Evolutionary conservation across 2,888 invertebrate genomes (phyloP).

Genomic region (Orthosia incerta): DNA sequence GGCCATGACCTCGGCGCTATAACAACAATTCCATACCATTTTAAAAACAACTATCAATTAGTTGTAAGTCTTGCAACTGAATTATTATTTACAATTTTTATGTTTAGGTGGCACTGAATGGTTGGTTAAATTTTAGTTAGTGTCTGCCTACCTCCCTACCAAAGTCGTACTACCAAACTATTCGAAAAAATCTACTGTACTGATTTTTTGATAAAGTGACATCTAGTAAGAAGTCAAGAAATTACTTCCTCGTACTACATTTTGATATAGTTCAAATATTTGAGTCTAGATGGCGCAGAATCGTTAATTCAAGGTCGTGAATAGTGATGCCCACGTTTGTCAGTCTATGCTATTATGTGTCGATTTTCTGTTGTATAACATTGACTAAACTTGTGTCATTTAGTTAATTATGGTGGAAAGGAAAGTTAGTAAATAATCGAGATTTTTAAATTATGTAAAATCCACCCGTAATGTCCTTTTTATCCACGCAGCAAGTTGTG

Average conservation of each 20-base stretch:
- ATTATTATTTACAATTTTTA: too few relatives aligned
- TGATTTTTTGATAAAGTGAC: constrained; percentile 28
- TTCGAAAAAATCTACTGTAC: not conserved
- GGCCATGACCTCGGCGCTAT: too few relatives aligned
- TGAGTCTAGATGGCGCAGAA: constrained; percentile 57
- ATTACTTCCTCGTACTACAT: not conserved
- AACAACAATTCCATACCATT: too few relatives aligned
- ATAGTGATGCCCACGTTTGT: constrained; percentile 57
- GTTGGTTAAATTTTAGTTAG: not conserved
- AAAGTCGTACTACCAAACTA: not conserved
- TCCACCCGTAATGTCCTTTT: too few relatives aligned
- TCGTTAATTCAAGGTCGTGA: constrained; percentile 46
- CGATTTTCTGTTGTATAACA: constrained; percentile 3
- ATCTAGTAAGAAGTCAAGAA: constrained; percentile 32
- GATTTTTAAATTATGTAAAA: too few relatives aligned
- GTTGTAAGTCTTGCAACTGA: too few relatives aligned
- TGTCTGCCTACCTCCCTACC: not conserved
- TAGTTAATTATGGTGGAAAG: too few relatives aligned
- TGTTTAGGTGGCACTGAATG: not conserved
- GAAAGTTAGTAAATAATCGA: too few relatives aligned
- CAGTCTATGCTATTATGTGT: not conserved
- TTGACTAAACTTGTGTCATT: not conserved
- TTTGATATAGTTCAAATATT: constrained; percentile 46
- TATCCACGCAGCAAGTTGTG: too few relatives aligned
- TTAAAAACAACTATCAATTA: too few relatives aligned